A percentile compares a stretch with the other conserved stretches of the same genome.
Evolutionary conservation across 2,113 vertebrate genomes (phyloP).

Genomic region (Elephas maximus): DNA sequence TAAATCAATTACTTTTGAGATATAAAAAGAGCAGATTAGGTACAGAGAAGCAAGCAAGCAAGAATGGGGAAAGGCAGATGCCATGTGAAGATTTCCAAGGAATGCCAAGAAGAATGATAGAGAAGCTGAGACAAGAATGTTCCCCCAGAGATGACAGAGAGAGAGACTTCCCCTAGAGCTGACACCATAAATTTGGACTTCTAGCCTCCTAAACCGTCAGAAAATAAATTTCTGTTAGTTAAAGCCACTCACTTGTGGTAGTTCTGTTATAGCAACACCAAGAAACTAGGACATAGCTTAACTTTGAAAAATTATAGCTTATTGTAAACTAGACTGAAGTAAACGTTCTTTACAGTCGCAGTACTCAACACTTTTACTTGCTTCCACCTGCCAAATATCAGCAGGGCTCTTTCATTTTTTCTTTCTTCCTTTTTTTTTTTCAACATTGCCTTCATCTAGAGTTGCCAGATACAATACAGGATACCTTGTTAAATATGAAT

Average conservation of each 20-base stretch:
- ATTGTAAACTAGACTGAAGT: background rate
- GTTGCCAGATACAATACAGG: background rate
- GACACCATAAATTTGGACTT: too few relatives aligned
- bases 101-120: background rate
- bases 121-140: background rate
- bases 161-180: too few relatives aligned
- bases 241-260: too few relatives aligned
- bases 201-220: too few relatives aligned
- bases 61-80: background rate
- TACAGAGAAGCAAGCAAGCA: background rate
- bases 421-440: background rate
- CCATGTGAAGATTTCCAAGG: background rate
- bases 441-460: background rate
- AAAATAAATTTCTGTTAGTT: too few relatives aligned
- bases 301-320: constrained; percentile 20
- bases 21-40: background rate
- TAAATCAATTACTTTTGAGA: too few relatives aligned
- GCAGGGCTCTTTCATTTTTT: background rate
- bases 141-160: background rate
- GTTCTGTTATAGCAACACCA: too few relatives aligned
- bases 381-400: background rate
- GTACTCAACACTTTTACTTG: background rate
- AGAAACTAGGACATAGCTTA: background rate
- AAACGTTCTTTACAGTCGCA: background rate
- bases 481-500: constrained; percentile 1